phyloP scores from a whole-genome alignment of 2,888 invertebrate species.

The Polyommatus iphigenia region DNA sequence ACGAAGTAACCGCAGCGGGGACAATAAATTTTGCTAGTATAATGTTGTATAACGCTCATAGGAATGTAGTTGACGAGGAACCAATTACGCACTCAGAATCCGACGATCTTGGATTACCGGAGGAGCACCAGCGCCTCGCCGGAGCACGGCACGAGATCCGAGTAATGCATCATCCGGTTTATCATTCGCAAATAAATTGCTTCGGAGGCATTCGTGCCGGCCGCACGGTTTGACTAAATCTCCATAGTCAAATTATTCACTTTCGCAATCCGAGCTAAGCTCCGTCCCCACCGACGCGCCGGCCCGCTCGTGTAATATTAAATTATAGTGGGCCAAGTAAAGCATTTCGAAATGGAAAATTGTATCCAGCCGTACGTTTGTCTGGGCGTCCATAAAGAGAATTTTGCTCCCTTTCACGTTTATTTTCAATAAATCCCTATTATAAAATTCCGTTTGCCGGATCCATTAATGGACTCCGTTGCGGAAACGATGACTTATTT shows the following conservation, averaged over 20 bases:
- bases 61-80: constrained; percentile 47
- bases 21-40: constrained; percentile 37
- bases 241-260: constrained; percentile 78
- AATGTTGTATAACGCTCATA: constrained; percentile 36
- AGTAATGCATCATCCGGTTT: constrained; percentile 48
- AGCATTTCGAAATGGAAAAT: constrained; percentile 75
- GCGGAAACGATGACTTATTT: constrained; percentile 36
- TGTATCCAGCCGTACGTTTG: constrained; percentile 58
- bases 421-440: constrained; percentile 45
- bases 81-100: constrained; percentile 45
- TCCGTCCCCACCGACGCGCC: constrained; percentile 59
- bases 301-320: constrained; percentile 72
- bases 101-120: constrained; percentile 46
- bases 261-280: constrained; percentile 72
- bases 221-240: constrained; percentile 54
- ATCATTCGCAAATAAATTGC: constrained; percentile 67
- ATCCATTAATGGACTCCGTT: constrained; percentile 42
- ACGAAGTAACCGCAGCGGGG: constrained; percentile 35
- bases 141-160: constrained; percentile 48
- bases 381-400: constrained; percentile 50
- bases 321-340: constrained; percentile 74
- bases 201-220: constrained; percentile 54
- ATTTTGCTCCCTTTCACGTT: constrained; percentile 42
- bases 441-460: constrained; percentile 54
- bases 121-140: constrained; percentile 42